Base-by-base conservation (phyloP, 2,888 invertebrate genomes). In the Dryobotodes eremita region DNA sequence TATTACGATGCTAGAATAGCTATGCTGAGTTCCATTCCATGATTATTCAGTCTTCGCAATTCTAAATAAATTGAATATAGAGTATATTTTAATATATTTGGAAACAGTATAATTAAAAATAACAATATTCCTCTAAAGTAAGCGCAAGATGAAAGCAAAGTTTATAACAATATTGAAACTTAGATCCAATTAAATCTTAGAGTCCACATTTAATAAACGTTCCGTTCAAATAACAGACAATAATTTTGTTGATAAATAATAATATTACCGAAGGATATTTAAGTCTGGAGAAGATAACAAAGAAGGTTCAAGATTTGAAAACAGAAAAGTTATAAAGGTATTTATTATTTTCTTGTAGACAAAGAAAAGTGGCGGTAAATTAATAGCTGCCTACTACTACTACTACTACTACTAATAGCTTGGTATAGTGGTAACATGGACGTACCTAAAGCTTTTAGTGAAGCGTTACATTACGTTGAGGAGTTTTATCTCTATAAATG, bases 151-250 rank as follows among this genome's bases (percentile, higher is more conserved):
- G 46, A 70, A 36, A 57, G 48, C 59, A 15, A 71, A 77, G 48
- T 71, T 81, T 71, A 75, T 13, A 77, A 71, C 23, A 74, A 85
- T 59, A 75, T 82, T 72, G 31, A 73, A 85, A 81, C 62, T 84
- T 75, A 72, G 59, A 70, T 77, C 48, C 50, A 81, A 77, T 85
- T 85, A 73, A 46, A 80, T 72, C 61, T 42, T 71, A 62, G 57
- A 55, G n/a, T 17, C 10, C 13, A 42, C 6, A 17, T 57, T 71
- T 57, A 71, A 50, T 50, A 71, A 57, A 50, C n/a, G 57, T 42
- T 71, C 17, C 15, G n/a, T 83, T 71, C 11, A 46, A 69, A 75
- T 57, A 80, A 64, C 53, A 65, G 20, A 42, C 15, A 46, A 6
- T 23, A 0, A 15, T 17, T 48, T 74, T 79, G 66, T 66, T 55